A percentile compares a stretch with the other conserved stretches of the same genome.
phyloP scores from a whole-genome alignment of 2,113 vertebrate species.

The Chroicocephalus ridibundus region DNA sequence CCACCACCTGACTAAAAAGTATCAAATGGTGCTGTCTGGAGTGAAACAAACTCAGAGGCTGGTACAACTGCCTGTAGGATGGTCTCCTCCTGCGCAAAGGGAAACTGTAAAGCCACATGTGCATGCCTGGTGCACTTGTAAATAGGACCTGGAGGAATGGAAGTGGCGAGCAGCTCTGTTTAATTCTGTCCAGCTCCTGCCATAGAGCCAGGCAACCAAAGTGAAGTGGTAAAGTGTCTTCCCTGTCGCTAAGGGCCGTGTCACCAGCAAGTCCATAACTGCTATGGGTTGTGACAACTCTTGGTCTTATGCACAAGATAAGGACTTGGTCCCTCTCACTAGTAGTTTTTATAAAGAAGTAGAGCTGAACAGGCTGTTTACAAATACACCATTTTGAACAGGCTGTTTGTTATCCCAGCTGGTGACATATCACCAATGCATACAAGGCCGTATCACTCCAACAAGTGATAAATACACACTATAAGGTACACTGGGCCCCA shows the following conservation, averaged over 20 bases:
- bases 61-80: background rate
- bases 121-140: no score
- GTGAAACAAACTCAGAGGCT: background rate
- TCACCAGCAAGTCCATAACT: background rate
- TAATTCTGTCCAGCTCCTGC: background rate
- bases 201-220: background rate
- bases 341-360: background rate
- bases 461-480: accelerated
- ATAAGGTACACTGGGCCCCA: accelerated
- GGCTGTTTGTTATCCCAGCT: accelerated
- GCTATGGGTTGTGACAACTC: background rate
- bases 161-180: background rate
- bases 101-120: background rate
- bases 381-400: background rate
- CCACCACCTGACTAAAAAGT: background rate
- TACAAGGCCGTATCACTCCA: background rate
- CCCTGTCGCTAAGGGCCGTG: accelerated
- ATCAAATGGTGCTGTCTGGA: background rate
- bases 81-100: background rate
- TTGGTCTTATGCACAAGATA: background rate
- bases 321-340: background rate
- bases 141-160: background rate
- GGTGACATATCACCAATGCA: background rate
- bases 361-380: background rate
- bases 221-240: background rate